Conservation (phyloP, 2,888 invertebrate genomes). For the Phengaris alcon region DNA sequence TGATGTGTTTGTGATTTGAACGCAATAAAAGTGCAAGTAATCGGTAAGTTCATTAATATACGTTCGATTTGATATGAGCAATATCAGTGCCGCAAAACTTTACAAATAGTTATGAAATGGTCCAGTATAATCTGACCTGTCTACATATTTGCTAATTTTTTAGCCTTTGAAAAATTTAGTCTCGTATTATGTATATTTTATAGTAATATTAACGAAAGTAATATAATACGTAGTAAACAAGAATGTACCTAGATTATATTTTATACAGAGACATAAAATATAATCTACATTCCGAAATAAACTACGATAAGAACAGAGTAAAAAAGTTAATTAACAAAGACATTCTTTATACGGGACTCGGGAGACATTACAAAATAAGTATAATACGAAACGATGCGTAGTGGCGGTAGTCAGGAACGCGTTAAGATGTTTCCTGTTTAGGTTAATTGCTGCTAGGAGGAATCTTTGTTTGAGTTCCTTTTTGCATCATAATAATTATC, state of each 20-base stretch:
- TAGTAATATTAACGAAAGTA: background rate
- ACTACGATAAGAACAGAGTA: background rate
- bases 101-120: slow-evolving; percentile 18
- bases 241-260: too few species aligned
- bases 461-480: slow-evolving; percentile 18
- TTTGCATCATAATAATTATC: background rate
- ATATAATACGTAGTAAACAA: background rate
- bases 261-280: background rate
- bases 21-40: slow-evolving; percentile 28
- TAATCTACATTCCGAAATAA: background rate
- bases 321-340: slow-evolving; percentile 19
- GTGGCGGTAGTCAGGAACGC: slow-evolving; percentile 9
- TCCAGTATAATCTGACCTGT: background rate
- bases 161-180: background rate
- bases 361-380: slow-evolving; percentile 20
- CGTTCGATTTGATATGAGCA: slow-evolving; percentile 23
- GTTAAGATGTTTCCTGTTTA: slow-evolving; percentile 28
- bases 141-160: background rate
- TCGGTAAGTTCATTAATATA: slow-evolving; percentile 23
- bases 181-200: background rate
- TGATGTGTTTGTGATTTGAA: slow-evolving; percentile 22
- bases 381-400: slow-evolving; percentile 17
- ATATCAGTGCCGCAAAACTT: slow-evolving; percentile 17
- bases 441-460: slow-evolving; percentile 18
- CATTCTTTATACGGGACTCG: slow-evolving; percentile 25